A percentile compares a stretch with the other conserved stretches of the same genome.
Conservation (phyloP, 2,797 vertebrate genomes). For the Mus minutoides region DNA sequence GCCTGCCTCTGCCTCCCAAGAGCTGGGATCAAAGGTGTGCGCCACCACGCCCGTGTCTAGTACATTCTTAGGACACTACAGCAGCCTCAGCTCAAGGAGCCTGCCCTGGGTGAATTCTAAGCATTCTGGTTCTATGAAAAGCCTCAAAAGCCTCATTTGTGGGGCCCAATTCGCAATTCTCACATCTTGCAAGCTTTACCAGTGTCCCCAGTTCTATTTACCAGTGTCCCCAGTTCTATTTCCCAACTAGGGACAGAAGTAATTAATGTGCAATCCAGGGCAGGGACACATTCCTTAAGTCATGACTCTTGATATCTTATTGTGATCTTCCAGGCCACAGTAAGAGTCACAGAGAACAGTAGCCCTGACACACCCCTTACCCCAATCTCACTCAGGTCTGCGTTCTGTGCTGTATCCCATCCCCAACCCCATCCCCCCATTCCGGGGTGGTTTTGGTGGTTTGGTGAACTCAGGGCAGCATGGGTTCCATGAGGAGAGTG, state of each 20-base stretch:
- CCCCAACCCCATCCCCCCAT: no score
- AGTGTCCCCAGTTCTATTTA: neutral
- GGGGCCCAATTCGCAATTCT: no score
- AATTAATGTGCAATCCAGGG: neutral
- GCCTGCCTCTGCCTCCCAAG: no score
- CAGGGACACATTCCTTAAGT: neutral
- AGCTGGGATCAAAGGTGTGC: no score
- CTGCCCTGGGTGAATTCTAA: neutral
- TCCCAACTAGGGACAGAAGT: neutral
- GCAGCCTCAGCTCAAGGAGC: neutral
- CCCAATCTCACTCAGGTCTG: neutral
- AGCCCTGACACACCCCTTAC: neutral
- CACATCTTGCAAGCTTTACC: neutral
- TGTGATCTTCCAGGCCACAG: neutral
- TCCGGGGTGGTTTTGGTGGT: accelerated
- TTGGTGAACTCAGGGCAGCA: accelerated
- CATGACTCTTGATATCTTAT: neutral
- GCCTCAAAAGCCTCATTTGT: neutral
- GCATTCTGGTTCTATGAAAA: neutral
- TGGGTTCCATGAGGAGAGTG: neutral
- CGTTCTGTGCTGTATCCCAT: neutral
- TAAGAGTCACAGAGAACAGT: neutral
- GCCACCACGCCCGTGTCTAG: no score
- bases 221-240: neutral
- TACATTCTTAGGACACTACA: accelerated